A percentile compares a stretch with the other conserved stretches of the same genome.
Evolutionary conservation across 2,113 vertebrate genomes (phyloP).

Genomic region (Oncorhynchus tshawytscha): DNA sequence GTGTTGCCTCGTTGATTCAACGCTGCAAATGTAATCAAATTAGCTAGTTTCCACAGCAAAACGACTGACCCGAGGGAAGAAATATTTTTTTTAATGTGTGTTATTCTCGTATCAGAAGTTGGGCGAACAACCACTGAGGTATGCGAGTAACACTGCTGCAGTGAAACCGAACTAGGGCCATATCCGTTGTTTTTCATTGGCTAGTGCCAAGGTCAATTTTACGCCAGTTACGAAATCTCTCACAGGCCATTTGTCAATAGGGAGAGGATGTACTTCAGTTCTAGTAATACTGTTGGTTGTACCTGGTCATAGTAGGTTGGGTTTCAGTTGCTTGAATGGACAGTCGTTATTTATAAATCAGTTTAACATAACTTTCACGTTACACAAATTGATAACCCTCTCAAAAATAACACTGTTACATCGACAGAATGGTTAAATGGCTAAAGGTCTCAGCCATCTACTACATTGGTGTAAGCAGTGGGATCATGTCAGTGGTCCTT

Average conservation of each 20-base stretch:
- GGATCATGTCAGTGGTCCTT: no score
- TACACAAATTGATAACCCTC: no score
- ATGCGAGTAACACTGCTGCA: conserved; percentile 44
- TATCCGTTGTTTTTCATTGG: conserved; percentile 39
- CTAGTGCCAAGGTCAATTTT: conserved; percentile 42
- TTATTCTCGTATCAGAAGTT: conserved; percentile 59
- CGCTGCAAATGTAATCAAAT: no score
- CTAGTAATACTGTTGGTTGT: background rate
- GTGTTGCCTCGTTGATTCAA: no score
- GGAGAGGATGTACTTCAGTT: background rate
- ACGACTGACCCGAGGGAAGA: background rate
- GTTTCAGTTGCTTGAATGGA: no score
- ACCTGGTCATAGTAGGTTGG: no score
- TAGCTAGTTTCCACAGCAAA: background rate
- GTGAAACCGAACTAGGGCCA: conserved; percentile 56
- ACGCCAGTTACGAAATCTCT: background rate
- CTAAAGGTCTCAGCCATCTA: no score
- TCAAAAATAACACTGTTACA: no score
- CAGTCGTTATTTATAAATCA: no score
- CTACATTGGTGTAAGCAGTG: no score
- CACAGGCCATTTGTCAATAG: background rate
- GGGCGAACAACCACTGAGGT: conserved; percentile 32
- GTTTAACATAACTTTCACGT: no score
- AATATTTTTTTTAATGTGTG: background rate
- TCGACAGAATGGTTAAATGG: no score